phyloP scores from a whole-genome alignment of 2,888 invertebrate species.

The Amphiduros pacificus region DNA sequence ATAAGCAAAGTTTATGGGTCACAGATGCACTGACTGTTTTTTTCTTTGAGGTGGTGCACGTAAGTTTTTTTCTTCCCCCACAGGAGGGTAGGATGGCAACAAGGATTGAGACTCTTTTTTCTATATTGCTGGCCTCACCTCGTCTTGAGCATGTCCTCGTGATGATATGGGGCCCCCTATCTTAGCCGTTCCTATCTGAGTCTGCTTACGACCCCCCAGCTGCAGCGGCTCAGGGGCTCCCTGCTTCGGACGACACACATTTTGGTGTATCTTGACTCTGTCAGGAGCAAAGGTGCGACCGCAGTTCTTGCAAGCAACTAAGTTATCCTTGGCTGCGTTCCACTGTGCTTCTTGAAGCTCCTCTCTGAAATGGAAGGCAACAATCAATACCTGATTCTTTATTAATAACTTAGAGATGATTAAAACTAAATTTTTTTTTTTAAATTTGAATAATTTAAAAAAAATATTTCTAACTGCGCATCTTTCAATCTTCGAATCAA shows the following conservation, averaged over 20 bases:
- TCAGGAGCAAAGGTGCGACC: conserved; percentile 26
- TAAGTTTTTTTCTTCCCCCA: neutral
- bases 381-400: neutral
- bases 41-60: neutral
- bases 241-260: conserved; percentile 8
- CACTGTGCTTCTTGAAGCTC: conserved; percentile 41
- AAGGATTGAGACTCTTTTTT: too few relatives aligned
- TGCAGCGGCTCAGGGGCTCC: neutral
- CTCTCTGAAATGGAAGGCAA: neutral
- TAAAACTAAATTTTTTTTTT: too few relatives aligned
- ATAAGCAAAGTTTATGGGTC: too few relatives aligned
- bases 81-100: neutral
- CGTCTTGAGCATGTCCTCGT: too few relatives aligned
- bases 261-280: conserved; percentile 24
- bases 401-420: neutral
- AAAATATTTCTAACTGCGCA: too few relatives aligned
- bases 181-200: neutral
- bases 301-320: conserved; percentile 27
- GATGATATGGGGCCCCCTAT: neutral
- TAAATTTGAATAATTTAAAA: too few relatives aligned
- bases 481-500: too few relatives aligned
- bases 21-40: neutral
- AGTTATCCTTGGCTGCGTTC: conserved; percentile 12
- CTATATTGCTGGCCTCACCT: too few relatives aligned
- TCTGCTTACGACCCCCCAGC: neutral